These are phyloP conservation scores for Strongylocentrotus purpuratus DNA, from an alignment of 35 echinoderm and acorn worm species.

Conservation along the genomic window DNA sequence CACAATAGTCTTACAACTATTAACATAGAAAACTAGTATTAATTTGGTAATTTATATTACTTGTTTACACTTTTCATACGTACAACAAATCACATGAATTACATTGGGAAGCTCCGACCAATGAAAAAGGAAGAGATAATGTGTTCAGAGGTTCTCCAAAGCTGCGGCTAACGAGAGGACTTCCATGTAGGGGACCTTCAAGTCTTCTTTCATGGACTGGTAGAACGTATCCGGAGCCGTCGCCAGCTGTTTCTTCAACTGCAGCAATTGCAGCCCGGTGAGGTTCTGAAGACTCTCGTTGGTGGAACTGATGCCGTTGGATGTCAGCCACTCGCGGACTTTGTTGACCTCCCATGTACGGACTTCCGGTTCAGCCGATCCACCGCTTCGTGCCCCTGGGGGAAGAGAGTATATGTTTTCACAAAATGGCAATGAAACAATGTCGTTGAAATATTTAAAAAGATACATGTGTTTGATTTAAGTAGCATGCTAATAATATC, in stretches of 20 bases:
- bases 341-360: neutral
- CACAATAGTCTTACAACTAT: too few relatives aligned
- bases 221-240: neutral
- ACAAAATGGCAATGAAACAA: too few relatives aligned
- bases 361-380: neutral
- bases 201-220: neutral
- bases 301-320: neutral
- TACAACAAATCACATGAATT: too few relatives aligned
- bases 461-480: too few relatives aligned
- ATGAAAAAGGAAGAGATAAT: too few relatives aligned
- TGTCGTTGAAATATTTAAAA: too few relatives aligned
- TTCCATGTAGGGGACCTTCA: neutral
- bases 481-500: too few relatives aligned
- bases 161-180: neutral
- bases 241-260: neutral
- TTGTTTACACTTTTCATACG: too few relatives aligned
- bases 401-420: neutral
- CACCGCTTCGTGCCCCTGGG: neutral
- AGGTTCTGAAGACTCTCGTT: slow-evolving; percentile 6
- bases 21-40: too few relatives aligned
- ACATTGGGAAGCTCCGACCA: too few relatives aligned
- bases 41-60: too few relatives aligned
- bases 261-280: neutral
- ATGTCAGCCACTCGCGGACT: neutral
- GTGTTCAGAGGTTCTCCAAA: neutral